Conservation (phyloP, 2,113 vertebrate species). For the Aix galericulata region DNA sequence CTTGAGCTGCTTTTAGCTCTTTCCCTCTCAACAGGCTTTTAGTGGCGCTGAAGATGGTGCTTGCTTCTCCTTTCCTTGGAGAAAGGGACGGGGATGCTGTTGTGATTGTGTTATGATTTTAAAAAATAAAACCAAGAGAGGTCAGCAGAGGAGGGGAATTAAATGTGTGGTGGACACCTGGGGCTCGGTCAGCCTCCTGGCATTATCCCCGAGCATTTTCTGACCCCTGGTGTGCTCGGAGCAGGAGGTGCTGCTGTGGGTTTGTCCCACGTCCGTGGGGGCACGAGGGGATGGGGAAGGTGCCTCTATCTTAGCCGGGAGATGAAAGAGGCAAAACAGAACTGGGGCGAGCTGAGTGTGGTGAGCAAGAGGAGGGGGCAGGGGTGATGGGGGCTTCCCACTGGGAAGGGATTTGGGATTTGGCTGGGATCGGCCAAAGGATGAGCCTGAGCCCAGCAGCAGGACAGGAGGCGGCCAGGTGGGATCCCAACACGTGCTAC, state of each 20-base stretch:
- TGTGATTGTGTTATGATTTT: not conserved
- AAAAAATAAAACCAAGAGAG: not conserved
- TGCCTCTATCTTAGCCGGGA: not conserved
- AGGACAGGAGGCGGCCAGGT: no score
- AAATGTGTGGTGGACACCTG: not conserved
- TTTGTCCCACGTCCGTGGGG: not conserved
- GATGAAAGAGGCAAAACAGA: not conserved
- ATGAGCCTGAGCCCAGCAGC: not conserved
- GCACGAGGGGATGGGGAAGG: not conserved
- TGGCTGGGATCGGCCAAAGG: not conserved
- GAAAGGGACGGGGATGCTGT: not conserved
- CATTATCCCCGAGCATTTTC: not conserved
- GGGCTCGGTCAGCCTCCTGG: not conserved
- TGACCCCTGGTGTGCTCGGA: fast-evolving
- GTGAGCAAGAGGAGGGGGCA: not conserved
- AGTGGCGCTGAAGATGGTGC: not conserved
- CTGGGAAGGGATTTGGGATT: not conserved
- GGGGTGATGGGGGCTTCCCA: fast-evolving
- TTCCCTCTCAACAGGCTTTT: not conserved
- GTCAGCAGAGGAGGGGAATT: not conserved
- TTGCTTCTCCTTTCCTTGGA: not conserved
- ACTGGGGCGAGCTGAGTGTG: no score
- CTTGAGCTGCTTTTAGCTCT: not conserved
- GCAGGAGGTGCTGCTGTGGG: not conserved
- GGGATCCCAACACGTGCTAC: not conserved